Evolutionary conservation across 2,888 invertebrate species (phyloP), one percentile per base, ranked within the genome.

Genomic region (Cantharis flavilabris): DNA sequence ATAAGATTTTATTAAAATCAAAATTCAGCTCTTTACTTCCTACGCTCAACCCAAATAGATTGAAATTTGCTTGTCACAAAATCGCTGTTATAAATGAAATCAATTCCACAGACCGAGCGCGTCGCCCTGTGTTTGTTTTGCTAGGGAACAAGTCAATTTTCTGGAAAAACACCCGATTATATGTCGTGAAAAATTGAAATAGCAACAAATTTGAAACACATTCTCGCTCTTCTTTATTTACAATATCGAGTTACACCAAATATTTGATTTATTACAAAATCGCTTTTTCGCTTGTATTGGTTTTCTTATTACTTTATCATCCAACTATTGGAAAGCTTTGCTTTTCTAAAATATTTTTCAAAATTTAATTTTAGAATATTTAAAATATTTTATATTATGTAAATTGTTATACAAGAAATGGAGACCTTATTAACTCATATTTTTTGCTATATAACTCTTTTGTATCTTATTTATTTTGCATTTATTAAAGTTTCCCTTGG

Each of bases 31-130:
- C 75, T 65, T 69, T 75, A 72, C 78, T 62, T 74, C 67, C 72
- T 75, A 65, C 73, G 71, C 76, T 70, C 74, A 49, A 72, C 69
- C 77, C 76, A 78, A 71, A 69, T 80, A 83, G 84, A 84, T 85
- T 85, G 85, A 84, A 85, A 84, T 85, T 84, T 82, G 82, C 83
- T 79, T 82, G 84, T 82, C 85, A 80, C 79, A 80, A 81, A 83
- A 81, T 82, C 81, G 79, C 80, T 81, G 83, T 84, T 85, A 85
- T 84, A 85, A 85, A 86, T 85, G 86, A 84, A 86, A 86, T 86
- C 85, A 85, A 86, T 86, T 85, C 83, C 80, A 79, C 77, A 75
- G 82, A 80, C 81, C 81, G 83, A 82, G 82, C 76, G 79, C 80
- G 82, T 82, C 82, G 80, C 82, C 80, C 79, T 76, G 80, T 83